Conservation (phyloP, 2,888 invertebrate genomes). For the Parascotia fuliginaria region DNA sequence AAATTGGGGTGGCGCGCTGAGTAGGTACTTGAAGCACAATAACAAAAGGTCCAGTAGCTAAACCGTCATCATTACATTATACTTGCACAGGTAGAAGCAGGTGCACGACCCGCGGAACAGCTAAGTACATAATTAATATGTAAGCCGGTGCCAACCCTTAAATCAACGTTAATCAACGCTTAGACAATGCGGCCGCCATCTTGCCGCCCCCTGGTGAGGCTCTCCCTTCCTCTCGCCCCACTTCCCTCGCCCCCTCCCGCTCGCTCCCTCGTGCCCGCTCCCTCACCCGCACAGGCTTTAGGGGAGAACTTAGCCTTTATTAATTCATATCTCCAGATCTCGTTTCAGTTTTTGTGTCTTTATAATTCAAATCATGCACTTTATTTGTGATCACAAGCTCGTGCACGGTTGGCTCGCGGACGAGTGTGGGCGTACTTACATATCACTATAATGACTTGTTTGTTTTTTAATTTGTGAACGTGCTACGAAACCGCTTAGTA, state of each 20-base stretch:
- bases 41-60: slow-evolving; percentile 3
- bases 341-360: slow-evolving; percentile 55
- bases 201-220: slow-evolving; percentile 57
- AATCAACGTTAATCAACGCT: slow-evolving; percentile 80
- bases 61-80: slow-evolving; percentile 25
- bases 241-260: slow-evolving; percentile 26
- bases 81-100: slow-evolving; percentile 50
- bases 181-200: slow-evolving; percentile 82
- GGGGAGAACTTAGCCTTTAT: slow-evolving; percentile 67
- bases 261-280: slow-evolving; percentile 36
- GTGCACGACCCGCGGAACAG: slow-evolving; percentile 48
- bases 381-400: slow-evolving; percentile 36
- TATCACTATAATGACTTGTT: slow-evolving; percentile 9
- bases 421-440: neutral
- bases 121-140: slow-evolving; percentile 83
- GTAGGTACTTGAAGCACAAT: neutral
- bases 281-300: slow-evolving; percentile 57
- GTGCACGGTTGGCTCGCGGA: neutral
- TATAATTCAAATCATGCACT: slow-evolving; percentile 55
- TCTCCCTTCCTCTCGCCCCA: slow-evolving; percentile 33
- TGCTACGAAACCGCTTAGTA: no score
- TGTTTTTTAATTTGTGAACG: slow-evolving; percentile 23
- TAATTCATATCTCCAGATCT: slow-evolving; percentile 64
- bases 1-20: no score
- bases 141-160: slow-evolving; percentile 70